A percentile compares a stretch with the other conserved stretches of the same genome.
phyloP scores from a whole-genome alignment of 2,113 vertebrate genomes.

The Ophthalmolycus amberensis region DNA sequence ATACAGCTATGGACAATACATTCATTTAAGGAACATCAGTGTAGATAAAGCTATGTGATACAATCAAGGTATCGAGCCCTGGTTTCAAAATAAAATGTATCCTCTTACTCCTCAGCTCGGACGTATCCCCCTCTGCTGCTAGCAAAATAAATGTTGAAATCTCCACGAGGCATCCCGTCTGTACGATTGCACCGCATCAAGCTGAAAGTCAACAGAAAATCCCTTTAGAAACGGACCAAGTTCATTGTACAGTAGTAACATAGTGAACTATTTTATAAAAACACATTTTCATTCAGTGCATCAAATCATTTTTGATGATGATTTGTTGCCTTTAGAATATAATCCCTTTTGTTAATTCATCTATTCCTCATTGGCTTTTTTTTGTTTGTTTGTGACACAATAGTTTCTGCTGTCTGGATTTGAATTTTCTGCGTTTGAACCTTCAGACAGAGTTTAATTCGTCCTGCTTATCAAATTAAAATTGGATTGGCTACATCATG shows the following conservation, averaged over 20 bases:
- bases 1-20: background rate
- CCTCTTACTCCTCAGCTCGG: constrained; percentile 82
- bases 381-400: background rate
- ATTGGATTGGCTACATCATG: background rate
- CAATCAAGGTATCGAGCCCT: background rate
- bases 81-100: constrained; percentile 9
- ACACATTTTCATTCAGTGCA: background rate
- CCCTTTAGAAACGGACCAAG: background rate
- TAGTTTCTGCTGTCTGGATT: background rate
- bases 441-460: background rate
- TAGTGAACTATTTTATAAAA: background rate
- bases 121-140: constrained; percentile 76
- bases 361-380: no score
- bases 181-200: constrained; percentile 70
- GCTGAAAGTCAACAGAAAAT: constrained; percentile 52
- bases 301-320: background rate
- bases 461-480: background rate
- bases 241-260: background rate
- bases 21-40: background rate
- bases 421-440: background rate
- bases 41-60: background rate
- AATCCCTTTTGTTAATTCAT: background rate
- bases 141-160: constrained; percentile 84
- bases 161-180: constrained; percentile 80
- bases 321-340: background rate